These are phyloP conservation scores for Abrostola triplasia DNA, from an alignment of 2,888 invertebrate species.

Conservation along the genomic window DNA sequence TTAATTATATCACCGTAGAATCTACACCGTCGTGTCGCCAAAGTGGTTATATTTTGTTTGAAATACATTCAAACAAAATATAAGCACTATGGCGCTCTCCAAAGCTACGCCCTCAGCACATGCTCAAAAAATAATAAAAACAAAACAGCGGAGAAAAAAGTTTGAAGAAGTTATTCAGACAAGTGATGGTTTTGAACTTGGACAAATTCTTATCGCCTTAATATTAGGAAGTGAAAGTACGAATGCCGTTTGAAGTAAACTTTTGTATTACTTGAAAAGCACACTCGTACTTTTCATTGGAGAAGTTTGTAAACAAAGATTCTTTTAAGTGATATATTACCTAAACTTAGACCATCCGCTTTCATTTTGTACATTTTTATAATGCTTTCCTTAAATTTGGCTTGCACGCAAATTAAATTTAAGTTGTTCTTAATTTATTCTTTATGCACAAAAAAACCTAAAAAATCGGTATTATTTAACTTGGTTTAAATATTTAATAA, in stretches of 20 bases:
- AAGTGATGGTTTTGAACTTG: constrained; percentile 6
- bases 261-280: constrained; percentile 7
- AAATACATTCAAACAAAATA: too few relatives aligned
- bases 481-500: too few relatives aligned
- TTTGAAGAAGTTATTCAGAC: constrained; percentile 1
- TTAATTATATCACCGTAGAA: too few relatives aligned
- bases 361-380: not conserved
- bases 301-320: constrained; percentile 3
- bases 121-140: not conserved
- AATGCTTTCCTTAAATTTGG: not conserved
- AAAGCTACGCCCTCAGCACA: too few relatives aligned
- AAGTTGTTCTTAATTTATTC: too few relatives aligned
- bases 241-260: constrained; percentile 5
- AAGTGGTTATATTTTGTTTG: too few relatives aligned
- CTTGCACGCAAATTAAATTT: not conserved
- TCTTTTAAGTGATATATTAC: constrained; percentile 6
- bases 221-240: constrained; percentile 2
- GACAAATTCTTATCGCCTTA: constrained; percentile 13
- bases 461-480: too few relatives aligned
- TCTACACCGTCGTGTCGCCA: too few relatives aligned
- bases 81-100: too few relatives aligned
- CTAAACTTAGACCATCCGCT: not conserved
- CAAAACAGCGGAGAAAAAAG: not conserved
- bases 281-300: constrained; percentile 6
- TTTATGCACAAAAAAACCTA: too few relatives aligned